Evolutionary conservation across 2,888 invertebrate species (phyloP).

Genomic region (Polyommatus iphigenia): DNA sequence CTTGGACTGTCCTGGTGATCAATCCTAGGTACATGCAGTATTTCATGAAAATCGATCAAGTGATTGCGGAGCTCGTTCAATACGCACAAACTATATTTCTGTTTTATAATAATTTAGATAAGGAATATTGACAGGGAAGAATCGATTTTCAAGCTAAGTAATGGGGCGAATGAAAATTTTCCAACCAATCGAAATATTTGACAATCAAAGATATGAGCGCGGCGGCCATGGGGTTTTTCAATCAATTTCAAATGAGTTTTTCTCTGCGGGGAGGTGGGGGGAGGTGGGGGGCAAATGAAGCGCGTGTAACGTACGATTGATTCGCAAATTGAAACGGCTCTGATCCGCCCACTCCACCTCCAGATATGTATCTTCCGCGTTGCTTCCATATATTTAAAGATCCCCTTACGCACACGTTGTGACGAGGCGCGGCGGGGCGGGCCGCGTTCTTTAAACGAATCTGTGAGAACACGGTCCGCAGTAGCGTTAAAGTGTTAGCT

Average conservation of each 20-base stretch:
- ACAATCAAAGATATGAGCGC: slow-evolving; percentile 1
- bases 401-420: not conserved
- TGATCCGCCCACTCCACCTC: not conserved
- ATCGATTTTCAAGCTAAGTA: not conserved
- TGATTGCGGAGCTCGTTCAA: too few relatives aligned
- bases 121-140: not conserved
- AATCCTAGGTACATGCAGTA: too few relatives aligned
- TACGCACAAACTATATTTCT: too few relatives aligned
- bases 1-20: too few relatives aligned
- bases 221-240: slow-evolving; percentile 1
- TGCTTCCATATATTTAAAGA: not conserved
- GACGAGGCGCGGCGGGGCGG: too few relatives aligned
- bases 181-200: slow-evolving; percentile 16
- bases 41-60: too few relatives aligned
- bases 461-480: too few relatives aligned
- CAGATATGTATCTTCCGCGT: not conserved
- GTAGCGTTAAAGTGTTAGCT: too few relatives aligned
- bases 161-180: not conserved
- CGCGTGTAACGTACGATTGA: slow-evolving; percentile 17
- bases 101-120: too few relatives aligned
- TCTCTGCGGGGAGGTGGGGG: not conserved
- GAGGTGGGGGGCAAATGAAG: not conserved
- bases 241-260: slow-evolving; percentile 16
- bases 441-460: too few relatives aligned
- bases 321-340: slow-evolving; percentile 15